Evolutionary conservation across 2,888 invertebrate genomes (phyloP).

Genomic region (Drosophila leonis): DNA sequence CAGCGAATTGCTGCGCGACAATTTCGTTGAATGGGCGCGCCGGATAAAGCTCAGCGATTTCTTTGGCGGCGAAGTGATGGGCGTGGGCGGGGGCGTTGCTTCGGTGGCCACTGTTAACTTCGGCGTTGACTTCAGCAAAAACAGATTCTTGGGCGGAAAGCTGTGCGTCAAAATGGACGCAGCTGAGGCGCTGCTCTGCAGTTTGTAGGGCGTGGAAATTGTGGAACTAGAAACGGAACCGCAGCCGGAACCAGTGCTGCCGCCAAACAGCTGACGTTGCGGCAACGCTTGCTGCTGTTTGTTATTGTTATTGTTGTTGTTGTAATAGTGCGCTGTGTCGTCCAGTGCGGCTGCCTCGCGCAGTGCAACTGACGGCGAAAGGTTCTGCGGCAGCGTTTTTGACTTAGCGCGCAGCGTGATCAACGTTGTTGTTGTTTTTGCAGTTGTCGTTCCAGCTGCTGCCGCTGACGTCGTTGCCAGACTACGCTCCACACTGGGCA

Average conservation of each 20-base stretch:
- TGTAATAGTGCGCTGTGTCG: constrained; percentile 38
- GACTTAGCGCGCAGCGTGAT: constrained; percentile 86
- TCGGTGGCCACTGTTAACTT: constrained; percentile 41
- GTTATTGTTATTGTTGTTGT: constrained; percentile 19
- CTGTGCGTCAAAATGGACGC: constrained; percentile 81
- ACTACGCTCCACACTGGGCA: constrained; percentile 65
- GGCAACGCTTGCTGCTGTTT: constrained; percentile 20
- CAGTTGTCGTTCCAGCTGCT: constrained; percentile 34
- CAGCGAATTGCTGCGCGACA: constrained; percentile 89
- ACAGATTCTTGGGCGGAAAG: constrained; percentile 85
- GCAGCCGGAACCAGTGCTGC: constrained; percentile 53
- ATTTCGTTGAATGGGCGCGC: constrained; percentile 90
- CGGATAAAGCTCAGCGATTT: constrained; percentile 89
- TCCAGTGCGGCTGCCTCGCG: constrained; percentile 79
- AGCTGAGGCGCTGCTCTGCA: constrained; percentile 67
- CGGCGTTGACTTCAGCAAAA: constrained; percentile 84
- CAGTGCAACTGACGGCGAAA: constrained; percentile 84
- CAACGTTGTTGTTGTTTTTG: constrained; percentile 57
- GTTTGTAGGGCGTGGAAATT: constrained; percentile 58
- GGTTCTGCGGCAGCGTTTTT: constrained; percentile 88
- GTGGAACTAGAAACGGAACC: constrained; percentile 13
- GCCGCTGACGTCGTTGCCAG: constrained; percentile 62
- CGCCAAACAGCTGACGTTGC: constrained; percentile 75
- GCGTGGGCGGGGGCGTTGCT: constrained; percentile 28
- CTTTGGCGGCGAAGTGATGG: constrained; percentile 85